These are phyloP conservation scores for Paedocypris sp. DNA, from an alignment of 2,113 vertebrate genomes.

Conservation along the genomic window DNA sequence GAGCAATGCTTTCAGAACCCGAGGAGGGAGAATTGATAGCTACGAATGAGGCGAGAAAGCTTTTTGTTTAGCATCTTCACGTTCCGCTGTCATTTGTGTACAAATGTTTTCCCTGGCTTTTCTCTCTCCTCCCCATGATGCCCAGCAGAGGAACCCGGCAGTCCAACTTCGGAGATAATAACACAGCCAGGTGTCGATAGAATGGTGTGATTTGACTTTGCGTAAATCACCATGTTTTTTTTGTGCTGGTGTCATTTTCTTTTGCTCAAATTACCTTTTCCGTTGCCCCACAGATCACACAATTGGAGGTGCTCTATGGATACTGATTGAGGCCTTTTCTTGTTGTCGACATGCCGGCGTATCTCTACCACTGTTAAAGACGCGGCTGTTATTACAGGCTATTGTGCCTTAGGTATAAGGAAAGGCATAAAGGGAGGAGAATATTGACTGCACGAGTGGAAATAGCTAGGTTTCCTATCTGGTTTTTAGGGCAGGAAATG, in stretches of 20 bases:
- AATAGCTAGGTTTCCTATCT: constrained; percentile 4
- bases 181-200: constrained; percentile 60
- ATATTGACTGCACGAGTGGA: constrained; percentile 25
- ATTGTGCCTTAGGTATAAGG: constrained; percentile 39
- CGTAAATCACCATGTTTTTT: constrained; percentile 61
- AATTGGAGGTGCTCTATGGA: constrained; percentile 60
- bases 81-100: constrained; percentile 36
- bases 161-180: constrained; percentile 65
- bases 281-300: constrained; percentile 51
- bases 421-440: constrained; percentile 33
- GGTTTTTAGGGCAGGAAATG: constrained; percentile 12
- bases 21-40: constrained; percentile 59
- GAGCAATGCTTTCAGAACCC: constrained; percentile 70
- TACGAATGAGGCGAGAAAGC: constrained; percentile 32
- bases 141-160: constrained; percentile 39
- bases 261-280: constrained; percentile 64
- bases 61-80: constrained; percentile 45
- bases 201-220: constrained; percentile 65
- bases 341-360: constrained; percentile 20
- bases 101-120: constrained; percentile 42
- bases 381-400: constrained; percentile 25
- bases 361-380: constrained; percentile 32
- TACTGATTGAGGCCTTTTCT: constrained; percentile 61
- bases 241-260: constrained; percentile 57
- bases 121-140: constrained; percentile 35